These are phyloP conservation scores for Hypotaenidia okinawae DNA, from an alignment of 2,797 vertebrate species.

Conservation along the genomic window DNA sequence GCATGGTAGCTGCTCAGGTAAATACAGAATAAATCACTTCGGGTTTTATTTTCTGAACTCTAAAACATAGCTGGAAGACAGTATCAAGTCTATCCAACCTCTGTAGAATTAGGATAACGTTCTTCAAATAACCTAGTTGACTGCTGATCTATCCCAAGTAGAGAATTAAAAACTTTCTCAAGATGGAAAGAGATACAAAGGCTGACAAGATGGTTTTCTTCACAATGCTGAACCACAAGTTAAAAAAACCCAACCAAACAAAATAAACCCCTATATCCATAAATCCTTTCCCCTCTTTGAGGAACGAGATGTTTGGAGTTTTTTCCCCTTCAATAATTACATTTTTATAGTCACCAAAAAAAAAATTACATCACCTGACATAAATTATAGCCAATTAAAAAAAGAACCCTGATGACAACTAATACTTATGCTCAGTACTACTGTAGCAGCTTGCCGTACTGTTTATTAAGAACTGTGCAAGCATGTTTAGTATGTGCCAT, in stretches of 20 bases:
- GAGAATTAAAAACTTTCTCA: not conserved
- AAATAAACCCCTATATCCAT: not conserved
- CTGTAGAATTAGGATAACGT: not conserved
- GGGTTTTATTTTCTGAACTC: not conserved
- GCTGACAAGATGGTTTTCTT: not conserved
- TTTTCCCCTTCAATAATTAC: not conserved
- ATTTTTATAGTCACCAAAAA: not conserved
- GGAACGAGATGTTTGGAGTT: not conserved
- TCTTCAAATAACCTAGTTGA: not conserved
- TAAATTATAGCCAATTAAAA: not conserved
- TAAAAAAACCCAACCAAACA: not conserved
- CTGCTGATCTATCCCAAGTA: not conserved
- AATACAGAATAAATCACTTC: not conserved
- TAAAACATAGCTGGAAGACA: not conserved
- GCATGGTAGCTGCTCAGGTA: not conserved
- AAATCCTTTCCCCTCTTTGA: not conserved
- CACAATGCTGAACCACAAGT: not conserved
- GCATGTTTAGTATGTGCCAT: not conserved
- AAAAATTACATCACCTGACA: not conserved
- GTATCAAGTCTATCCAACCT: not conserved
- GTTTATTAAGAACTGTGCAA: not conserved
- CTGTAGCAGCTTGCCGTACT: not conserved
- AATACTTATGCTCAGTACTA: not conserved
- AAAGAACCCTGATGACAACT: not conserved
- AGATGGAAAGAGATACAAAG: not conserved